phyloP scores from a whole-genome alignment of 1,140 invertebrate genomes.

The Galleria mellonella region DNA sequence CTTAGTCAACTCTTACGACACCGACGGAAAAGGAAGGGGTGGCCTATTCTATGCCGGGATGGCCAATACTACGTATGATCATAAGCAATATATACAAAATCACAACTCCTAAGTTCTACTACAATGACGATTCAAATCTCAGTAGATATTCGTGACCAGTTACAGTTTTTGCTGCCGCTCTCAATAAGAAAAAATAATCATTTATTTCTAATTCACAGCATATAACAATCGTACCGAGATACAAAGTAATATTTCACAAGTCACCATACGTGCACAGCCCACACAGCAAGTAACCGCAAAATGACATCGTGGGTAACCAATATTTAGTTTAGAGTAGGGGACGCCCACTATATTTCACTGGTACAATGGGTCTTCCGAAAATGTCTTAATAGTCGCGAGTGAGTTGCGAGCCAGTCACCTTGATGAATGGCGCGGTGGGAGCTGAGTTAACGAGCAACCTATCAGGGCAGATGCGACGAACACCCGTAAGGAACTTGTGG shows the following conservation, averaged over 20 bases:
- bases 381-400: slow-evolving; percentile 34
- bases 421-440: slow-evolving; percentile 22
- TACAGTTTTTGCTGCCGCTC: too few relatives aligned
- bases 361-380: slow-evolving; percentile 26
- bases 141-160: too few relatives aligned
- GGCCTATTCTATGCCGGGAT: too few relatives aligned
- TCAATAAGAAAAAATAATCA: not conserved
- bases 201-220: slow-evolving; percentile 1
- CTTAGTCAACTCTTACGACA: too few relatives aligned
- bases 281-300: slow-evolving; percentile 23
- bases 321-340: slow-evolving; percentile 20
- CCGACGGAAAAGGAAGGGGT: too few relatives aligned
- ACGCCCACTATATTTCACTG: slow-evolving; percentile 33
- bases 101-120: too few relatives aligned
- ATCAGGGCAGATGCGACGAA: slow-evolving; percentile 20
- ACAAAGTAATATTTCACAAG: slow-evolving; percentile 15
- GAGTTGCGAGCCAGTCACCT: slow-evolving; percentile 15
- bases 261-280: slow-evolving; percentile 11
- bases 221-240: slow-evolving; percentile 2
- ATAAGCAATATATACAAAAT: too few relatives aligned
- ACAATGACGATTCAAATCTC: too few relatives aligned
- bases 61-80: too few relatives aligned
- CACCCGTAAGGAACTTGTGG: too few relatives aligned
- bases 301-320: slow-evolving; percentile 17
- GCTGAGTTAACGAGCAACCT: slow-evolving; percentile 17